phyloP scores from a whole-genome alignment of 2,888 invertebrate genomes.

The Eupithecia subfuscata region DNA sequence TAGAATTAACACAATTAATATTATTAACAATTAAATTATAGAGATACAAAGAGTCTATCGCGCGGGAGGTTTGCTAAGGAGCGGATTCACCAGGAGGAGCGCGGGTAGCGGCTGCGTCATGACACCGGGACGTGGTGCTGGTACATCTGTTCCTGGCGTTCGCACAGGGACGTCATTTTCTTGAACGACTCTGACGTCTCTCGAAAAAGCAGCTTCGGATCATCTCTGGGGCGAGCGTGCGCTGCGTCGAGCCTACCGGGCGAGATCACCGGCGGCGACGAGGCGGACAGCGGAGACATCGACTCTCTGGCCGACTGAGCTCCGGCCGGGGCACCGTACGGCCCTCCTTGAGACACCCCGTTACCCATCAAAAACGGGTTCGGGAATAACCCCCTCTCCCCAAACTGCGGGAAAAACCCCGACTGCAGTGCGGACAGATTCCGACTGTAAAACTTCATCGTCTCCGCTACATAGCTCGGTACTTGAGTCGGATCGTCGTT shows the following conservation, averaged over 20 bases:
- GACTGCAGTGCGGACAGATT: slow-evolving; percentile 75
- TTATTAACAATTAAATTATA: slow-evolving; percentile 80
- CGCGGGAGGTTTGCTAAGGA: slow-evolving; percentile 54
- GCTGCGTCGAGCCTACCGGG: slow-evolving; percentile 78
- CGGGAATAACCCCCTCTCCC: slow-evolving; percentile 76
- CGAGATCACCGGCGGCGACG: slow-evolving; percentile 78
- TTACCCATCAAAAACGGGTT: slow-evolving; percentile 72
- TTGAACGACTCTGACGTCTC: slow-evolving; percentile 81
- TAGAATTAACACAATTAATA: slow-evolving; percentile 82
- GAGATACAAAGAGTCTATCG: slow-evolving; percentile 67
- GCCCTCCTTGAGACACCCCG: slow-evolving; percentile 67
- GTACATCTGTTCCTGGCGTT: slow-evolving; percentile 81
- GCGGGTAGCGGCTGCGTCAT: slow-evolving; percentile 76
- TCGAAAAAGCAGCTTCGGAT: slow-evolving; percentile 82
- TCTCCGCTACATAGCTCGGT: slow-evolving; percentile 78
- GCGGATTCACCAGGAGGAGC: slow-evolving; percentile 75
- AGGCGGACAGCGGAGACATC: slow-evolving; percentile 77
- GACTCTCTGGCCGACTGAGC: slow-evolving; percentile 76
- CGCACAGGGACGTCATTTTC: slow-evolving; percentile 82
- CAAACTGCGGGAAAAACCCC: slow-evolving; percentile 74
- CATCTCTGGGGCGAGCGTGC: slow-evolving; percentile 74
- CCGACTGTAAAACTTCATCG: slow-evolving; percentile 81
- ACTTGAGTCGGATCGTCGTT: slow-evolving; percentile 74
- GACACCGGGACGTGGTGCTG: slow-evolving; percentile 83
- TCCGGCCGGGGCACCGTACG: slow-evolving; percentile 73